Evolutionary conservation across 2,113 vertebrate species (phyloP).

Genomic region (Pagrus major): DNA sequence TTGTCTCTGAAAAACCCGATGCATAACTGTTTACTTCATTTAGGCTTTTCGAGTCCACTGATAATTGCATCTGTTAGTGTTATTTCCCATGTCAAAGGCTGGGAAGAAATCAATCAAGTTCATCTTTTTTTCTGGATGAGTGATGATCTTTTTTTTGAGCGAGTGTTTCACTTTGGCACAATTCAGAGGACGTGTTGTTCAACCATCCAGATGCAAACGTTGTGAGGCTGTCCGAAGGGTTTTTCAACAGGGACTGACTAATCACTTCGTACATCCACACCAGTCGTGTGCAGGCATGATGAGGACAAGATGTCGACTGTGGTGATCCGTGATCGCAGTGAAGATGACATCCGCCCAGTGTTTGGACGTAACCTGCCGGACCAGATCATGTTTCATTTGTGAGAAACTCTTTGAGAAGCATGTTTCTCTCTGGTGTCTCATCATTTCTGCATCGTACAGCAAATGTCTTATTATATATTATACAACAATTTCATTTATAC

Average conservation of each 20-base stretch:
- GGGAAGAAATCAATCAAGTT: conserved; percentile 4
- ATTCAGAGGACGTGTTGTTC: conserved; percentile 23
- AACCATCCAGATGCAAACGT: conserved; percentile 36
- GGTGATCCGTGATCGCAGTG: conserved; percentile 17
- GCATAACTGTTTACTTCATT: conserved; percentile 34
- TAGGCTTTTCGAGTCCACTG: background rate
- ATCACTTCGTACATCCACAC: conserved; percentile 14
- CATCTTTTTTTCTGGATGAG: background rate
- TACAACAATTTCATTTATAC: background rate
- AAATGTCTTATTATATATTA: background rate
- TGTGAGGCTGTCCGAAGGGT: conserved; percentile 7
- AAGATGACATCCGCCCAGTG: conserved; percentile 2
- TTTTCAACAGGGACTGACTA: conserved; percentile 22
- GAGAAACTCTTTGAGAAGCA: background rate
- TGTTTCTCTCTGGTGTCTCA: background rate
- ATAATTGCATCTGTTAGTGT: conserved; percentile 32
- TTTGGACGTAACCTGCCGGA: background rate
- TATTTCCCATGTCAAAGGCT: background rate
- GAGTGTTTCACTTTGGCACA: conserved; percentile 10
- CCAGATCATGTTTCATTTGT: background rate
- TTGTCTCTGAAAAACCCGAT: conserved; percentile 4
- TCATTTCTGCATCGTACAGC: background rate
- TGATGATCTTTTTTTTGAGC: too few species aligned
- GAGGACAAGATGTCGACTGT: conserved; percentile 27
- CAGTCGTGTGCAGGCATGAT: background rate